Base-by-base conservation (phyloP, 2,113 vertebrate species). In the Benitochromis conjunctus region DNA sequence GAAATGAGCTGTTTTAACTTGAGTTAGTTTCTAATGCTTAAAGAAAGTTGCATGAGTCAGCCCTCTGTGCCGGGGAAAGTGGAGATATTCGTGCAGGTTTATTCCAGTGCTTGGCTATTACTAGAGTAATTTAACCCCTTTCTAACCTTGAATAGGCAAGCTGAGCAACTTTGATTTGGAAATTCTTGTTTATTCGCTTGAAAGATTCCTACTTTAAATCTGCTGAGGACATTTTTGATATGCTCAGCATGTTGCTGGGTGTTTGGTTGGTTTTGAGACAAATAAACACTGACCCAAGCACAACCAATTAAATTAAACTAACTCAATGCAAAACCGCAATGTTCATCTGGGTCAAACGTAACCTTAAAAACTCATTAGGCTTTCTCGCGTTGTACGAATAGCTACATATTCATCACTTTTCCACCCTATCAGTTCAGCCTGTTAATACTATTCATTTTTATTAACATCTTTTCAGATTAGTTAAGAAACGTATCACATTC, bases 31-130 rank as follows among this genome's bases (percentile, higher is more conserved):
- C 86, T 74, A 81, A 74, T 71, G 86, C 69, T 81, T 51, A 79
- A 60, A 82, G 74, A 90, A 88, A 90, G 64, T 71, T 82, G 88
- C 85, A 29, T 24, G 87, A 69, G 84, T 93, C 89, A 86, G 92
- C 89, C 82, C 36, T 82, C 56, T 41, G 1, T 3, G 13, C 16
- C n/a, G 7, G 71, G 71, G 26, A 11, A 83, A 82, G 64, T 58
- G 56, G 46, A 82, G 46, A 86, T 89, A 84, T 86, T 89, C 51
- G 64, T 86, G 84, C 76, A 36, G 34, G 78, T 85, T 89, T 86
- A 57, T 88, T 80, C 79, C 57, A 46, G 11, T 12, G 56, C 58
- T 48, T 55, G 74, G 71, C 46, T 77, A n/a, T 58, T 21, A 18
- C 57, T 54, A 5, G 60, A 83, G 55, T 43, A 80, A 79, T 69